Evolutionary conservation across 2,888 invertebrate genomes (phyloP).

Genomic region (Folsomia manolachei): DNA sequence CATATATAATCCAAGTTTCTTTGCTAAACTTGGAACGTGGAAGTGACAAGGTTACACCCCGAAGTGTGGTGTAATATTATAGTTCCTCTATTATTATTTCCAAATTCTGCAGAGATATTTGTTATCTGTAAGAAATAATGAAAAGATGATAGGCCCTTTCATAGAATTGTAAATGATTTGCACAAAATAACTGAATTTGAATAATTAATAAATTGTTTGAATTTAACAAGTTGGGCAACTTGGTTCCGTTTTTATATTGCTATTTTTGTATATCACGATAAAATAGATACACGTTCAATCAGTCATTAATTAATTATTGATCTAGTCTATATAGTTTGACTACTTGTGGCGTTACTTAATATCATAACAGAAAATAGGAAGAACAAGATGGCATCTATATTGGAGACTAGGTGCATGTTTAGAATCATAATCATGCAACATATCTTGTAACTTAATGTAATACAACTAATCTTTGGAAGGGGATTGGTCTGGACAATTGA

Average conservation of each 20-base stretch:
- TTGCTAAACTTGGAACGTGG: conserved; percentile 9
- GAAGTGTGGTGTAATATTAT: no score
- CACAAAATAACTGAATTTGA: not conserved
- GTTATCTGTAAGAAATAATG: no score
- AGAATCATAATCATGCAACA: not conserved
- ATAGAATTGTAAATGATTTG: not conserved
- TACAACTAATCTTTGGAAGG: not conserved
- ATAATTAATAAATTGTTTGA: not conserved
- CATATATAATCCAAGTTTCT: conserved; percentile 15
- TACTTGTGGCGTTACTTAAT: not conserved
- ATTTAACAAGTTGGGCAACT: not conserved
- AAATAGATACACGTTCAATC: not conserved
- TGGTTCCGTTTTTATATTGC: not conserved
- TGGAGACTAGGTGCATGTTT: no score
- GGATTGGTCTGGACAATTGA: not conserved
- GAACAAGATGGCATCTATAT: not conserved
- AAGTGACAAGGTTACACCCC: conserved; percentile 8
- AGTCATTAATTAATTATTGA: not conserved
- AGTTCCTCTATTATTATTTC: no score
- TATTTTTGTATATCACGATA: not conserved
- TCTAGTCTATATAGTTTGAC: not conserved
- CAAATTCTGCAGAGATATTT: no score
- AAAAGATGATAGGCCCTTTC: not conserved
- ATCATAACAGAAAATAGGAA: not conserved
- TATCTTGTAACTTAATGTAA: not conserved